Conservation (phyloP, 1,140 invertebrate genomes). For the Drosophila pseudoananassae region DNA sequence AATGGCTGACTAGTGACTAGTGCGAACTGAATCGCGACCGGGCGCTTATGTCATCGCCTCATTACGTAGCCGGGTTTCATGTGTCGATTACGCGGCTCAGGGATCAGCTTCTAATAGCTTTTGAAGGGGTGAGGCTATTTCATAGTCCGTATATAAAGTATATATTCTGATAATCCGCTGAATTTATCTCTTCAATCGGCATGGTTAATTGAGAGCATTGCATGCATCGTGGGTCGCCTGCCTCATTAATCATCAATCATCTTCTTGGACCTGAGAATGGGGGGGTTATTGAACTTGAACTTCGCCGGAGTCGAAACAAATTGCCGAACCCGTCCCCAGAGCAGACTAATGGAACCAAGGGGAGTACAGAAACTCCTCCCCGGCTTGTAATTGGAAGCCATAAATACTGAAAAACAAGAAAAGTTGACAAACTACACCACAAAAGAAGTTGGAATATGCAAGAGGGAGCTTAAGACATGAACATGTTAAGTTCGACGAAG, state of each 20-base stretch:
- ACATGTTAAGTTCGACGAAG: neutral
- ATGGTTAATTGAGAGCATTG: conserved; percentile 32
- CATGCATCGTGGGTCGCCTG: conserved; percentile 12
- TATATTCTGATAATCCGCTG: conserved; percentile 15
- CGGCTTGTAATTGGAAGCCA: conserved; percentile 71
- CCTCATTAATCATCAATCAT: conserved; percentile 31
- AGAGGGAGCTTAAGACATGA: conserved; percentile 6
- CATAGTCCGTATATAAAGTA: conserved; percentile 18
- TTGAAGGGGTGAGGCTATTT: conserved; percentile 27
- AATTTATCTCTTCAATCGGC: conserved; percentile 20
- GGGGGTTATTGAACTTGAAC: conserved; percentile 43
- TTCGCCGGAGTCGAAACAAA: conserved; percentile 33
- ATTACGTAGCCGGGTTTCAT: conserved; percentile 25
- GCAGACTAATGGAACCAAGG: conserved; percentile 42
- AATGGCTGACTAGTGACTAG: conserved; percentile 14
- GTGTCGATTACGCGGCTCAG: conserved; percentile 8
- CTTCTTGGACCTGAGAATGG: conserved; percentile 11
- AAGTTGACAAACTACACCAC: conserved; percentile 52
- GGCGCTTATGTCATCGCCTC: conserved; percentile 46
- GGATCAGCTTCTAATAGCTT: conserved; percentile 23
- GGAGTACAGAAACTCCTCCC: conserved; percentile 18
- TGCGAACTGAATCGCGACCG: conserved; percentile 2
- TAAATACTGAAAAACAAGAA: conserved; percentile 66
- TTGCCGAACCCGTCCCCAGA: conserved; percentile 27
- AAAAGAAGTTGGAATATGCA: conserved; percentile 45